phyloP scores from a whole-genome alignment of 2,113 vertebrate species.

The Trichechus manatus region DNA sequence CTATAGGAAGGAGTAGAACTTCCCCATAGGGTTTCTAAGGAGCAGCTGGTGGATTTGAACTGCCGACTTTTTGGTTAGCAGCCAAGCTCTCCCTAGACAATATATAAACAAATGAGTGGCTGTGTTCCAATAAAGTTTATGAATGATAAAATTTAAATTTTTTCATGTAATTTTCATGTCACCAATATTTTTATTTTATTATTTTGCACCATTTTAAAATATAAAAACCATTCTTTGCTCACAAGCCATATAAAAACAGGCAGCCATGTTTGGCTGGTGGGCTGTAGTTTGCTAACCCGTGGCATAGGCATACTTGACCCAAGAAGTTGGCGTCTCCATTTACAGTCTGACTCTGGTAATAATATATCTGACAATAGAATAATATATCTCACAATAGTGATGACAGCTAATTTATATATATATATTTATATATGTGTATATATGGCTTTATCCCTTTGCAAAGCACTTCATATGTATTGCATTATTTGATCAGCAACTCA shows the following conservation, averaged over 20 bases:
- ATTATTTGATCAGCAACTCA: background rate
- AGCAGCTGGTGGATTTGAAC: too few species aligned
- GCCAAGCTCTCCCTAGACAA: too few species aligned
- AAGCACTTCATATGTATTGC: background rate
- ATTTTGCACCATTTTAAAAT: constrained; percentile 27
- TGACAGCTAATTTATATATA: background rate
- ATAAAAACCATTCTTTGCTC: background rate
- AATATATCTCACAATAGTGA: background rate
- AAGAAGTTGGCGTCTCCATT: background rate
- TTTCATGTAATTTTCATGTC: constrained; percentile 2
- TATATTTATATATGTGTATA: rapidly evolving
- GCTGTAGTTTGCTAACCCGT: background rate
- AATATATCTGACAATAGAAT: too few species aligned
- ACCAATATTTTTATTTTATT: constrained; percentile 40
- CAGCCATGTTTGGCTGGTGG: background rate
- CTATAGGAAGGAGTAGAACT: too few species aligned
- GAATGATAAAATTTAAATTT: background rate
- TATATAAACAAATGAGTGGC: background rate
- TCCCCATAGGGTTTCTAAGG: too few species aligned
- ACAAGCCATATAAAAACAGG: background rate
- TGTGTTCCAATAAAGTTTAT: background rate
- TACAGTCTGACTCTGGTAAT: background rate
- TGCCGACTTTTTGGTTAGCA: too few species aligned
- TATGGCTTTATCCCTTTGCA: background rate
- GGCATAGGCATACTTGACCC: background rate